Conservation (phyloP, 2,888 invertebrate genomes). For the Lampropteryx suffumata region DNA sequence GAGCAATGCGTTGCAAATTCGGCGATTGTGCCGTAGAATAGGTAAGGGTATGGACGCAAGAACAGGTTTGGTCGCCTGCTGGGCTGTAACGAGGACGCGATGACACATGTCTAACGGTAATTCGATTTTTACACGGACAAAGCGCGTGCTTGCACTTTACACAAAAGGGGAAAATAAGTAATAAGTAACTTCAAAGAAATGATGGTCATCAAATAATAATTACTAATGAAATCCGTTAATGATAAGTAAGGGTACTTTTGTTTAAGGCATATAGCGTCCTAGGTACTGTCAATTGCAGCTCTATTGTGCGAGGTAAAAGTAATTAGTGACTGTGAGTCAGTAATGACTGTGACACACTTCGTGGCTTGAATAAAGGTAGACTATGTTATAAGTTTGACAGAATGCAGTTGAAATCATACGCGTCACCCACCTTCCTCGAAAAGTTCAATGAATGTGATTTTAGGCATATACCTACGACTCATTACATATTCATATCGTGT, state of each 20-base stretch:
- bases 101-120: conserved; percentile 81
- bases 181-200: conserved; percentile 16
- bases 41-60: conserved; percentile 62
- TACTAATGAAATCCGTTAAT: background rate
- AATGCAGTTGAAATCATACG: conserved; percentile 16
- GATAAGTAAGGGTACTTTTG: no score
- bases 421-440: conserved; percentile 34
- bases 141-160: conserved; percentile 45
- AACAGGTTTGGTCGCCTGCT: conserved; percentile 68
- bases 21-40: conserved; percentile 58
- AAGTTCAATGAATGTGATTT: conserved; percentile 46
- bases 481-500: conserved; percentile 43
- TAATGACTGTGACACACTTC: no score
- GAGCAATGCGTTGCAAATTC: conserved; percentile 50
- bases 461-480: conserved; percentile 33
- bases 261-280: no score
- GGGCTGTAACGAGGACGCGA: conserved; percentile 70
- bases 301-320: no score
- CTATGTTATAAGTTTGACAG: background rate
- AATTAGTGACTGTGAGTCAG: conserved; percentile 11
- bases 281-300: no score
- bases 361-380: background rate
- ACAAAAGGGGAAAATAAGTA: conserved; percentile 51
- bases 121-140: conserved; percentile 60
- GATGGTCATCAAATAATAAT: background rate